Base-by-base conservation (phyloP, 2,888 invertebrate species). In the Torymus tubicola region DNA sequence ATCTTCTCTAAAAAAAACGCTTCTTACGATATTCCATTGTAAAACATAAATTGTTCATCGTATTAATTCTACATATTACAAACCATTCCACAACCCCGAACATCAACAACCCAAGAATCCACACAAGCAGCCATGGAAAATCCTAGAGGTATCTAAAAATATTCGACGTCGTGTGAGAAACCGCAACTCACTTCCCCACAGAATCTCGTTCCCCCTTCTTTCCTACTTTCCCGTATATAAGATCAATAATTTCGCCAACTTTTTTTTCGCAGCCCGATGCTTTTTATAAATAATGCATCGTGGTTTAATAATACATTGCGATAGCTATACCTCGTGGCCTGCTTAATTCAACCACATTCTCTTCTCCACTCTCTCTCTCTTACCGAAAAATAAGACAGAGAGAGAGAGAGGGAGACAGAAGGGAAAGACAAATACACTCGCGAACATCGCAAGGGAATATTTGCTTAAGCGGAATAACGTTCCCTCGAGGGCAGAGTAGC, bases 401-500 rank as follows among this genome's bases (percentile, higher is more conserved):
- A 50, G 52, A 21, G 14, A 2, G 21, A 10, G 21, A 14, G 12
- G 64, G 52, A 60, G 16, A 57, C 14, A 73, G 58, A 55, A 57
- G n/a, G 55, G 3, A 18, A 16, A 61, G 12, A 52, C 42, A 42
- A 42, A 11, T 8, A 53, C 16, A 13, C 42, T 53, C 12, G 31
- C 13, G 21, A 18, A 13, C 21, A n/a, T 50, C 61, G 65, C 60
- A 10, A 11, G 61, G 58, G 65, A 80, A 75, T 80, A 80, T 75
- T 80, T 80, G 70, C 70, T 80, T 55, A 67, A 70, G 70, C 60
- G 69, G 65, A 74, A 80, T 65, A 75, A 70, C 64, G 53, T 60
- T 18, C 42, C 70, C 70, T 21, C 5, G 71, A 11, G 60, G 16
- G 42, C 42, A 42, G 0, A 42, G 42, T 42, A 42, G 42, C 42